Conservation (phyloP, 2,113 vertebrate genomes). For the Romanogobio albipinnatus region DNA sequence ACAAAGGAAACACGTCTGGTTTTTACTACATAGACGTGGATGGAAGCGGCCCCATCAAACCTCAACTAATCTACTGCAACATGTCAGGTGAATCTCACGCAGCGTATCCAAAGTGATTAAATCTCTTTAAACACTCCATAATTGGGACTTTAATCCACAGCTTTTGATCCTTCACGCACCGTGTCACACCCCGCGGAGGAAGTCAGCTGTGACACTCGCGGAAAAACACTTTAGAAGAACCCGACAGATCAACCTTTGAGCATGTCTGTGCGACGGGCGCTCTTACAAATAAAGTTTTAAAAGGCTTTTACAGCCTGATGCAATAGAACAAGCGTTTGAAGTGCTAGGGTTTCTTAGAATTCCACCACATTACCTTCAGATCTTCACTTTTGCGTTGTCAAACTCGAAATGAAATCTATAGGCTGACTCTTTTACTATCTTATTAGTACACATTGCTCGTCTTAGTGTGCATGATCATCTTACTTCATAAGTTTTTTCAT, state of each 20-base stretch:
- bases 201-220: neutral
- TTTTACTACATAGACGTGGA: conserved; percentile 89
- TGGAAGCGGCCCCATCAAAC: conserved; percentile 87
- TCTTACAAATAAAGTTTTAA: neutral
- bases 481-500: neutral
- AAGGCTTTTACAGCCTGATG: neutral
- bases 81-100: conserved; percentile 87
- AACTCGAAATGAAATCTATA: neutral
- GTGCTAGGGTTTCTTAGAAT: neutral
- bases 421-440: neutral
- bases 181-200: neutral
- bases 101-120: neutral
- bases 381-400: neutral
- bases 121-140: conserved; percentile 13
- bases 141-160: conserved; percentile 19
- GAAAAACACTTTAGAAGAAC: conserved; percentile 2
- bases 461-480: neutral
- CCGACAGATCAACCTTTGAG: neutral
- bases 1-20: conserved; percentile 88
- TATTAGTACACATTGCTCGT: neutral
- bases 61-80: conserved; percentile 90
- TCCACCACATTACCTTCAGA: neutral
- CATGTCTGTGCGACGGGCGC: neutral
- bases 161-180: conserved; percentile 14
- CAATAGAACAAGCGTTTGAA: neutral